Evolutionary conservation across 92 coral and sea anemone genomes (phyloP).

Genomic region (Porites rus): DNA sequence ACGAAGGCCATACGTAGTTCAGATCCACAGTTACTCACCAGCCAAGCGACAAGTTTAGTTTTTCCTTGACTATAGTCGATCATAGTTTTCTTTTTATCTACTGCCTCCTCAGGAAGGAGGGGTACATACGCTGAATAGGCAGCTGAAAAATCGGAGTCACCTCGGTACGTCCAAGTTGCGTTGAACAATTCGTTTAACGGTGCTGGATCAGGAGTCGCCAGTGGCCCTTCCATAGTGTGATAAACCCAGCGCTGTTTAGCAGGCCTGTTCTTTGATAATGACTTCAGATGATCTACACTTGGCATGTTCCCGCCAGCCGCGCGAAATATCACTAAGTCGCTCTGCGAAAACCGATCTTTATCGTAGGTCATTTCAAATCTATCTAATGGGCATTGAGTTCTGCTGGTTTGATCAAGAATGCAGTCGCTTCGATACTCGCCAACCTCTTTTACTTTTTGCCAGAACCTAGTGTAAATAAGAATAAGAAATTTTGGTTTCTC

Average conservation of each 20-base stretch:
- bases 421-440: slow-evolving; percentile 17
- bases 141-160: slow-evolving; percentile 83
- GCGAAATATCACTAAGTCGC: slow-evolving; percentile 89
- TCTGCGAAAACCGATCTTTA: slow-evolving; percentile 56
- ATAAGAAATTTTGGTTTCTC: slow-evolving; percentile 4
- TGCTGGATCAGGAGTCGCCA: slow-evolving; percentile 48
- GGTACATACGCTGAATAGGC: slow-evolving; percentile 72
- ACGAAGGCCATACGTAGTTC: slow-evolving; percentile 63
- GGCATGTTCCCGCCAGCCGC: slow-evolving; percentile 73
- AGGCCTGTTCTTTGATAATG: slow-evolving; percentile 42
- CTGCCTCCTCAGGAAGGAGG: slow-evolving; percentile 8
- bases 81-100: neutral
- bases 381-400: slow-evolving; percentile 60
- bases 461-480: neutral
- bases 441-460: slow-evolving; percentile 1
- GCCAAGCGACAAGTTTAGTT: slow-evolving; percentile 82
- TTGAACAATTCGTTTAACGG: slow-evolving; percentile 70
- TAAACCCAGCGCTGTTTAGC: slow-evolving; percentile 79
- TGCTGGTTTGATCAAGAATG: slow-evolving; percentile 5
- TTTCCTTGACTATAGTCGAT: slow-evolving; percentile 69
- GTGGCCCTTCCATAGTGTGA: slow-evolving; percentile 82
- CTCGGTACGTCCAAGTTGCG: slow-evolving; percentile 90
- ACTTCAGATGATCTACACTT: slow-evolving; percentile 31
- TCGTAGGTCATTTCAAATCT: slow-evolving; percentile 79
- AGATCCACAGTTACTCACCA: slow-evolving; percentile 83